These are phyloP conservation scores for Panopea generosa DNA, from an alignment of 2,888 invertebrate species.

Conservation along the genomic window DNA sequence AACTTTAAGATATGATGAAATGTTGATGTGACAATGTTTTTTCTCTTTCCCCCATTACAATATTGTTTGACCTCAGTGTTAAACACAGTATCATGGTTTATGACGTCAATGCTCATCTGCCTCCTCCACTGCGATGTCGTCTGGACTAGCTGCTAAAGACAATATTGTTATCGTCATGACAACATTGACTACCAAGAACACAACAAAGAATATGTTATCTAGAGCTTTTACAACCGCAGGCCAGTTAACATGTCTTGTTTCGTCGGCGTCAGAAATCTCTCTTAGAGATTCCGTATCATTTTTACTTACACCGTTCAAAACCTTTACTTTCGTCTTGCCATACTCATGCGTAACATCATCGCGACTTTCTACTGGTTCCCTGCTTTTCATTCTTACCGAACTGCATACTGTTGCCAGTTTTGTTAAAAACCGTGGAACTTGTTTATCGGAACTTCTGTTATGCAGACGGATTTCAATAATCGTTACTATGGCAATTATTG, in stretches of 20 bases:
- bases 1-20: too few relatives aligned
- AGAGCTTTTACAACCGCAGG: slow-evolving; percentile 36
- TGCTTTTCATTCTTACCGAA: slow-evolving; percentile 2
- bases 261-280: too few relatives aligned
- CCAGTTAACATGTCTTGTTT: slow-evolving; percentile 39
- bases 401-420: slow-evolving; percentile 10
- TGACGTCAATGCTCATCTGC: too few relatives aligned
- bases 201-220: slow-evolving; percentile 34
- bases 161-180: background rate
- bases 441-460: slow-evolving; percentile 13
- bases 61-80: too few relatives aligned
- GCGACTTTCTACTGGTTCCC: too few relatives aligned
- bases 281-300: background rate
- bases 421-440: slow-evolving; percentile 20
- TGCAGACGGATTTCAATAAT: slow-evolving; percentile 47
- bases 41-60: too few relatives aligned
- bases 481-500: slow-evolving; percentile 47
- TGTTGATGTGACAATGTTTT: too few relatives aligned
- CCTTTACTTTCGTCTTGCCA: background rate
- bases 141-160: too few relatives aligned
- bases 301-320: background rate
- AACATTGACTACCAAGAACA: slow-evolving; percentile 21
- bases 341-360: background rate
- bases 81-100: too few relatives aligned
- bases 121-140: too few relatives aligned